Evolutionary conservation across 2,888 invertebrate species (phyloP), one percentile per base, ranked within the genome.

Genomic region (Ametastegia equiseti): DNA sequence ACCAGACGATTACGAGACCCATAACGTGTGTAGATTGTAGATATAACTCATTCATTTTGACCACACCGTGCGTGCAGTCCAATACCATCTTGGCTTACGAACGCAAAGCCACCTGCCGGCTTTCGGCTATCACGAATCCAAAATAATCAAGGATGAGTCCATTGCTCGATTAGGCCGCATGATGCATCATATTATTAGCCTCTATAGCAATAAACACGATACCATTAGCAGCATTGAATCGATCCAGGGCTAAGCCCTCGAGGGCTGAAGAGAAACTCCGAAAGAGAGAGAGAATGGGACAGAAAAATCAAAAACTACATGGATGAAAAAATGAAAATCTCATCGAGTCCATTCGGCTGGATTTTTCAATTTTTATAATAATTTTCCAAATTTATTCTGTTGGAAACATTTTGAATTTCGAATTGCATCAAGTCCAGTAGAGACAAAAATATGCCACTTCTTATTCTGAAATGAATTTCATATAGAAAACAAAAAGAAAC

Each of bases 151-250:
- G 86, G 85, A 86, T 82, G 85, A 86, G 85, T 84, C 85, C 85
- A 87, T 86, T 86, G 85, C 85, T 84, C 86, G 84, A 88, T 87
- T 88, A 87, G 86, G 83, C 85, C 86, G 87, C 84, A 87, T 88
- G 88, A 88, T 89, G 87, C 88, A 88, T 89, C 89, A 88, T 87
- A 88, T 88, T 88, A 88, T 78, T 78, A 78, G 19, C 42, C 75
- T 60, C 13, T 42, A 45, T 54, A 27, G 60, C 63, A 39, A 63
- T 75, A 83, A 83, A 83, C 82, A 87, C 86, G 85, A 83, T 84
- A 84, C 89, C 88, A 89, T 89, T 89, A 90, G 88, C 87, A 83
- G 86, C 87, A 89, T 89, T 89, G 87, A 88, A 89, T 83, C 84
- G 86, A 75, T 13, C 75, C 54, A 36, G 11, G 47, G 71, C 42